Evolutionary conservation across 2,797 vertebrate species (phyloP), one percentile per base, ranked within the genome.

Genomic region (Molothrus aeneus): DNA sequence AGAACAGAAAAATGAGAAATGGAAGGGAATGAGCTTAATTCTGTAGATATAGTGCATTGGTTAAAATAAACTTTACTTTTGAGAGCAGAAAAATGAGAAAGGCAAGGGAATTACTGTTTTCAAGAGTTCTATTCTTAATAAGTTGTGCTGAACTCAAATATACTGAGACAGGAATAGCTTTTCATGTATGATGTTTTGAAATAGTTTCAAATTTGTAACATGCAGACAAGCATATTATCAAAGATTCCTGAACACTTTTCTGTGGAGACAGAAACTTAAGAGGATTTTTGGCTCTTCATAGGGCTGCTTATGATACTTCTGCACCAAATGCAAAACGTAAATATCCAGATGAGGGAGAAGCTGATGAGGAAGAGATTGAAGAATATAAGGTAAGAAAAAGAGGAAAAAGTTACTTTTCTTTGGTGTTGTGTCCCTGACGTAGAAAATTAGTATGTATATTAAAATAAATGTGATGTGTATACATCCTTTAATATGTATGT

Each of bases 311-410:
- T 81, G 99, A 99, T 91, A 98, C 98, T 20, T 98, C 98, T 26
- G 96, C 96, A 31, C 96, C 98, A 74, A 97, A 97, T 92, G 97
- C 98, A 28, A 99, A 99, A 96, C 98, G 98, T 80, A 99, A 98
- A 94, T 98, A 97, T 31, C 98, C 96, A 54, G 98, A 98, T 15
- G 99, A 99, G 68, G 98, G 99, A 86, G 99, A 99, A 83, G 98
- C 98, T 24, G 98, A 98, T 42, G 99, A 99, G 92, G 99, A 99
- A 96, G 99, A 99, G 92, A 96, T 99, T 38, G 99, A 99, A 97
- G 99, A 99, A 88, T 99, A 98, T 80, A 99, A 99, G 97, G 99
- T 99, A 97, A 98, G 92, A 50, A 57, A 70, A 69, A 71, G 20
- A 53, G 24, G 10, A 19, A 65, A 31, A 54, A 43, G 17, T 10